Base-by-base conservation (phyloP, 2,797 vertebrate species). In the Lutjanus argentimaculatus region DNA sequence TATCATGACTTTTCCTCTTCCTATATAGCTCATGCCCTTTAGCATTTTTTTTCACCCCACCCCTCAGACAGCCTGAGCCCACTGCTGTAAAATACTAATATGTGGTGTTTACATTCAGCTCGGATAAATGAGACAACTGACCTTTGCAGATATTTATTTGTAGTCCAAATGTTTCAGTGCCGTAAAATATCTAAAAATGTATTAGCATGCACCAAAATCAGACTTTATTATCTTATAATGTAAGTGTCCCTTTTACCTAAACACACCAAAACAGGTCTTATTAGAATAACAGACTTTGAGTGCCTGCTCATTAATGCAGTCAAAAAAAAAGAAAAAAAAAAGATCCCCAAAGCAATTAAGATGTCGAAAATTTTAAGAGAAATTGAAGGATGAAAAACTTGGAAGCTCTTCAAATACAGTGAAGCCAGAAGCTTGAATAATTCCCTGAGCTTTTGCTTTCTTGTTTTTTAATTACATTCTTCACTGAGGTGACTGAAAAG, bases 401-500 rank as follows among this genome's bases (percentile, higher is more conserved):
- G 19, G 22, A 11, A 2, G 17, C 65, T 1, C 17, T 30, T 83
- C 6, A 42, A 45, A 45, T 15, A 4, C 21, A 43, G 19, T 7
- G 0, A 45, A 25, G 45, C 6, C 3, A 10, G 19, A 57, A 43
- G 30, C 53, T 69, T 66, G 14, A 59, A 49, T 80, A 3, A 53
- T 63, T 21, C 57, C 14, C 22, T 0, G 2, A 42, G 43, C 36
- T 53, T 73, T 30, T 9, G 13, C 19, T 17, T 40, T 40, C 19
- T 46, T 69, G 40, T 43, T 22, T 57, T 79, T 66, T 67, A 85
- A 85, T 87, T 74, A 22, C 25, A 17, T 46, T 77, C 56, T 70
- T 75, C 72, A 52, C 16, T 15, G 16, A 49, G 58, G 80, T 59
- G 57, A 75, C 67, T 84, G 69, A 75, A 85, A 84, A 67, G 74